Evolutionary conservation across 2,888 invertebrate genomes (phyloP).

Genomic region (Sympetrum striolatum): DNA sequence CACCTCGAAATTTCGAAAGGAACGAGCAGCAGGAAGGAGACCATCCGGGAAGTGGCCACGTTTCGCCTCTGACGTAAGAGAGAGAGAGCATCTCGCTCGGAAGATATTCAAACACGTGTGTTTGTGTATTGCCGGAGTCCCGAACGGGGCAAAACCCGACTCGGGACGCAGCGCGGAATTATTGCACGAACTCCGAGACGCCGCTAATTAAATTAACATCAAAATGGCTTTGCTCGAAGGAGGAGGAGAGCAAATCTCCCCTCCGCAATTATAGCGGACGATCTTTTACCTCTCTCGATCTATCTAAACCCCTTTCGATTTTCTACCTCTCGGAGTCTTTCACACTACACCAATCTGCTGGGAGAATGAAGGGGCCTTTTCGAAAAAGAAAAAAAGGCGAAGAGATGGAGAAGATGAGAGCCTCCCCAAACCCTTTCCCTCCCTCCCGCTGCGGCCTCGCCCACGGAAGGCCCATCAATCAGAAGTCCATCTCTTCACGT

Average conservation of each 20-base stretch:
- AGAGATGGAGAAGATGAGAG: background rate
- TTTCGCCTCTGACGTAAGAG: background rate
- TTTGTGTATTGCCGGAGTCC: background rate
- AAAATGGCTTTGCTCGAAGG: background rate
- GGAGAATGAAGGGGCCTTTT: background rate
- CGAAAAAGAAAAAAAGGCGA: background rate
- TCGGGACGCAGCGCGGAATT: background rate
- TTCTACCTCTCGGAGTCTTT: background rate
- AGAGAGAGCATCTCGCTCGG: background rate
- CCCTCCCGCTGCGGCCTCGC: conserved; percentile 23
- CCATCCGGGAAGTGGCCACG: background rate
- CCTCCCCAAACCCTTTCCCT: background rate
- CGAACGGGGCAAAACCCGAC: background rate
- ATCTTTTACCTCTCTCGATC: background rate
- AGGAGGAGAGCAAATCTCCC: background rate
- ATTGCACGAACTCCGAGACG: background rate
- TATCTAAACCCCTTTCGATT: background rate
- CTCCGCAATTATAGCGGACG: background rate
- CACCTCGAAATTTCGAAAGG: background rate
- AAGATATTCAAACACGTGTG: background rate
- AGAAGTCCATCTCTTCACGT: conserved; percentile 34
- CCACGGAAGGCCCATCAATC: conserved; percentile 41
- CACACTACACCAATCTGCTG: background rate
- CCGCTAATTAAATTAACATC: conserved; percentile 14
- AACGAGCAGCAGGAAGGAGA: background rate